Percentiles rank a stretch among this genome's conserved stretches.
Evolutionary conservation across 2,797 vertebrate species (phyloP).

Genomic region (Chaunax sp.): DNA sequence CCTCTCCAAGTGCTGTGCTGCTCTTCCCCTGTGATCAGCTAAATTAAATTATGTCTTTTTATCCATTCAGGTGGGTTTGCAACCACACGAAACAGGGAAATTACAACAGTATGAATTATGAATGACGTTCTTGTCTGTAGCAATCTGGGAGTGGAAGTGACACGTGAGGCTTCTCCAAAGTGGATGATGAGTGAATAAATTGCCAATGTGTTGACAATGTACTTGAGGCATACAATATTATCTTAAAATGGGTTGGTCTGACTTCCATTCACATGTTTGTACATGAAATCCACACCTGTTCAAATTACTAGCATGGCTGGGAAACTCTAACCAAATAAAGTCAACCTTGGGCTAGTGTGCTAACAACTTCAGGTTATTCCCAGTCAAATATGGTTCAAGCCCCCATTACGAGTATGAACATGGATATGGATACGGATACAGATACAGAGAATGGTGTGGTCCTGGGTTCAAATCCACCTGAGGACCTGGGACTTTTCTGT

Average conservation of each 20-base stretch:
- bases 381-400: too few species aligned
- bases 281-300: conserved; percentile 27
- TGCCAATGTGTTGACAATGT: conserved; percentile 25
- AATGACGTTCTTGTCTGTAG: conserved; percentile 45
- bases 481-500: too few species aligned
- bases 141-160: conserved; percentile 34
- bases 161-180: conserved; percentile 46
- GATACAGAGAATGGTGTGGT: too few species aligned
- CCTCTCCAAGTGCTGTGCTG: conserved; percentile 44
- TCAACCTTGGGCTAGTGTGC: too few species aligned
- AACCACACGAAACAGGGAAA: conserved; percentile 53
- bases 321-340: too few species aligned
- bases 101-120: conserved; percentile 61
- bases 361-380: too few species aligned
- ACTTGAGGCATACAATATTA: conserved; percentile 18
- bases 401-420: too few species aligned
- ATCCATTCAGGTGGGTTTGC: conserved; percentile 65
- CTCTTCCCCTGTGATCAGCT: conserved; percentile 58
- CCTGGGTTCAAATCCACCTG: too few species aligned
- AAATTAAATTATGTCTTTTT: conserved; percentile 74
- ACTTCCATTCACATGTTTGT: not conserved
- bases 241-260: conserved; percentile 14
- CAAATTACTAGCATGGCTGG: too few species aligned
- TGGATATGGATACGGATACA: too few species aligned
- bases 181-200: conserved; percentile 53